A percentile compares a stretch with the other conserved stretches of the same genome.
These are phyloP conservation scores for Ahaetulla prasina DNA, from an alignment of 2,113 vertebrate genomes.

Conservation along the genomic window DNA sequence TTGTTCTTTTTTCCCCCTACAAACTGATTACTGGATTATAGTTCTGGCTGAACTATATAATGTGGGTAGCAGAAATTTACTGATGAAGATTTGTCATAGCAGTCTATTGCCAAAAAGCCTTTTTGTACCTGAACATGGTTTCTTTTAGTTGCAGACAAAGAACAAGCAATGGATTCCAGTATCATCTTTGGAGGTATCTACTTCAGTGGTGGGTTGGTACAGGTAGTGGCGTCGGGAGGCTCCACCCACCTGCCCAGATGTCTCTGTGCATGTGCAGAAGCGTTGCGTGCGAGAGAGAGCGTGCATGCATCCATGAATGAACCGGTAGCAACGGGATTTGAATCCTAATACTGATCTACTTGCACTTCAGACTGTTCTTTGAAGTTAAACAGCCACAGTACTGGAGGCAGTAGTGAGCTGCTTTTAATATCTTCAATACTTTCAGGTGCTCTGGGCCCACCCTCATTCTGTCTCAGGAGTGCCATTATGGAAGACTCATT, in stretches of 20 bases:
- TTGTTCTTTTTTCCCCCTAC: not conserved
- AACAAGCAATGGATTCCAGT: not conserved
- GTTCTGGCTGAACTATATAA: not conserved
- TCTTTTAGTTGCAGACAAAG: not conserved
- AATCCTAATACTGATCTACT: not conserved
- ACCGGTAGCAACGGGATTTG: too few relatives aligned
- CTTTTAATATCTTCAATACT: not conserved
- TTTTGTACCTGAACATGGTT: not conserved
- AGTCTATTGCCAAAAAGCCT: not conserved
- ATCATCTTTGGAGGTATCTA: not conserved
- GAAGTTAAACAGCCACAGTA: not conserved
- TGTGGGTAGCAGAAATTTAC: not conserved
- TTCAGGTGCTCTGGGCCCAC: not conserved
- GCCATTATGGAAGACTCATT: not conserved
- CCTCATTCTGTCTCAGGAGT: not conserved
- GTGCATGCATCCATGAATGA: too few relatives aligned
- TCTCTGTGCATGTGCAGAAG: too few relatives aligned
- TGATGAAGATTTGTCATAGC: not conserved
- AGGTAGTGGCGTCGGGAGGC: too few relatives aligned
- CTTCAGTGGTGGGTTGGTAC: not conserved
- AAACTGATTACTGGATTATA: not conserved
- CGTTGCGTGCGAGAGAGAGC: fast-evolving
- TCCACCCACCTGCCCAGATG: too few relatives aligned
- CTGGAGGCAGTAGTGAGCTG: not conserved
- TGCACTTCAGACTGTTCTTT: not conserved